Base-by-base conservation (phyloP, 1,140 invertebrate species). In the Aphaenogaster rudis region DNA sequence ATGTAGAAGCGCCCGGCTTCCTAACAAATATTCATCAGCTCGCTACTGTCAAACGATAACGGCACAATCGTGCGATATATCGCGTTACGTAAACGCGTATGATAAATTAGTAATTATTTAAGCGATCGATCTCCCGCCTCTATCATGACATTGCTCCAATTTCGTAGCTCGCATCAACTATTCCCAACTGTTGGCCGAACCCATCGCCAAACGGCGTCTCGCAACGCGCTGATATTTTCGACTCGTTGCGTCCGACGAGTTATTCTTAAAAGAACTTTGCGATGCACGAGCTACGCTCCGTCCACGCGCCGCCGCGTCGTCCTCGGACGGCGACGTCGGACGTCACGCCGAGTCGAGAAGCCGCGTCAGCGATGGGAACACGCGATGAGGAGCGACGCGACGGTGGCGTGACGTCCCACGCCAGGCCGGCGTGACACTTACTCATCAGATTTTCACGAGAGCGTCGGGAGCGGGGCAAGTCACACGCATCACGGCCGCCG, bases 371-470 rank as follows among this genome's bases (percentile, higher is more conserved):
- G 39, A 28, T 15, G 28, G 21, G 39, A 64, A 36, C n/a, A 13
- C 17, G 15, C 64, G 21, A 48, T 5, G 17, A 57, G 5, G n/a
- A 15, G n/a, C 2, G 52, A 45, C 52, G n/a, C 2, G 52, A 45
- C 52, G 52, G 15, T 45, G 67, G 28, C 52, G 69, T 48, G 67
- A 48, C 3, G 17, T 74, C 11, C 9, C 79, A 81, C 69, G 80
- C 52, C 39, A 74, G 39, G 17, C 42, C 42, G 42, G 42, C 67
- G 80, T 84, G 80, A 84, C 28, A 84, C 69, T 84, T 74, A 84
- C 69, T 84, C 39, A 61, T 80, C 77, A 52, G n/a, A 61, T 74
- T 59, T 48, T 15, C 11, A 28, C 52, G 21, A 36, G 28, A 82
- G 8, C 39, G 9, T 48, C 11, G 61, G 33, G 33, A 52, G 45